Evolutionary conservation across 1,140 invertebrate genomes (phyloP).

Genomic region (Eumaeus atala): DNA sequence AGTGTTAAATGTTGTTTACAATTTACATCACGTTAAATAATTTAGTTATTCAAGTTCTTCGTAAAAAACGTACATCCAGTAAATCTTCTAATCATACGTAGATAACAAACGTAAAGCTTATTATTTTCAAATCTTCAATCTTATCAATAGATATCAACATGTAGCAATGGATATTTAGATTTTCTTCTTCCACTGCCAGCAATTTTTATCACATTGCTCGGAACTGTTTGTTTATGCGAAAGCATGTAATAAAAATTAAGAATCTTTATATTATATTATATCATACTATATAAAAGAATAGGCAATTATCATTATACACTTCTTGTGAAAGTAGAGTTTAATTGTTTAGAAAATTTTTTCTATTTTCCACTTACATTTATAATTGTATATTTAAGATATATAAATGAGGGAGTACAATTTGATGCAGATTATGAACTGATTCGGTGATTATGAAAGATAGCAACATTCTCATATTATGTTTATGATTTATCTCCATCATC

Average conservation of each 20-base stretch:
- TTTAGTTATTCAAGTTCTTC: no score
- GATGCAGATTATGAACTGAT: no score
- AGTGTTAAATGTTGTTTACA: background rate
- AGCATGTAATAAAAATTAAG: no score
- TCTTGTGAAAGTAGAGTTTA: background rate
- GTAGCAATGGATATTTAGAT: background rate
- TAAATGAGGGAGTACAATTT: background rate
- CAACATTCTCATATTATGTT: no score
- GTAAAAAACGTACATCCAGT: background rate
- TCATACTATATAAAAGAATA: conserved; percentile 3
- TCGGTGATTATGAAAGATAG: no score
- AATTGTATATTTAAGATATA: background rate
- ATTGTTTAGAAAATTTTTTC: background rate
- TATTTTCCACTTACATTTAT: conserved; percentile 1
- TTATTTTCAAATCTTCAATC: background rate
- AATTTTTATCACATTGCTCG: no score
- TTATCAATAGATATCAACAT: background rate
- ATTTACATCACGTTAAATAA: background rate
- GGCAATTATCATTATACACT: background rate
- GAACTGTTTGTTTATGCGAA: no score
- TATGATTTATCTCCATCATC: no score
- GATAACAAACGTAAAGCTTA: conserved; percentile 2
- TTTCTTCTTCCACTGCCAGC: background rate
- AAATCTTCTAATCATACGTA: background rate
- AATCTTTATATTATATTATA: background rate